Evolutionary conservation across 1,140 invertebrate species (phyloP).

Genomic region (Lanistes nyassanus): DNA sequence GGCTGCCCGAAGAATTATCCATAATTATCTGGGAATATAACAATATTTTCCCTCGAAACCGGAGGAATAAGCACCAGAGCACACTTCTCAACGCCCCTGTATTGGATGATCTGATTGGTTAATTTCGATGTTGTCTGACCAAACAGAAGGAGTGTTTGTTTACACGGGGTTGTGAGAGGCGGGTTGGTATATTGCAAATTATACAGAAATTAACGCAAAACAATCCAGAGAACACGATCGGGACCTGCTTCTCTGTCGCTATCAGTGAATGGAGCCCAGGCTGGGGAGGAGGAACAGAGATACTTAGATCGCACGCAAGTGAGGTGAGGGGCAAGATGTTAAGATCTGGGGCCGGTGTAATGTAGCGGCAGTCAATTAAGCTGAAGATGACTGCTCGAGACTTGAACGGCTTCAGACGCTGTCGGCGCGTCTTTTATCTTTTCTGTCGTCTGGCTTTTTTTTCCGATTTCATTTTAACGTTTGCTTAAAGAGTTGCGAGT

Average conservation of each 20-base stretch:
- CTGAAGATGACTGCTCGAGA: too few species aligned
- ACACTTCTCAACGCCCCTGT: neutral
- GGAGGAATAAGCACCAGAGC: constrained; percentile 11
- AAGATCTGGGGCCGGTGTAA: too few species aligned
- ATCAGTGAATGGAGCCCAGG: neutral
- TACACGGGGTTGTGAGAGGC: constrained; percentile 19
- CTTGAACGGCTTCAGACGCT: too few species aligned
- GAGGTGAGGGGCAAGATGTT: too few species aligned
- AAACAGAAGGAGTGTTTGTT: constrained; percentile 27
- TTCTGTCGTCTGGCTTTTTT: too few species aligned
- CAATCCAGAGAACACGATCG: neutral
- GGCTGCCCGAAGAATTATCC: constrained; percentile 23
- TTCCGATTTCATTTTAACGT: too few species aligned
- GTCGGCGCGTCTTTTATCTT: too few species aligned
- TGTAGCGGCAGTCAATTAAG: too few species aligned
- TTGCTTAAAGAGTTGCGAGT: too few species aligned
- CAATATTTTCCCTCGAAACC: constrained; percentile 28
- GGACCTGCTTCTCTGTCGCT: neutral
- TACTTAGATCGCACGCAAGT: too few species aligned
- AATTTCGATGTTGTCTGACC: constrained; percentile 30
- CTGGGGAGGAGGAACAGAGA: neutral
- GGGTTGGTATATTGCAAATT: constrained; percentile 30
- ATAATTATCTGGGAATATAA: constrained; percentile 30
- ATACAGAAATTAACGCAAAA: constrained; percentile 25
- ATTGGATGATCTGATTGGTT: constrained; percentile 26